Percentiles rank a stretch among this genome's conserved stretches.
These are phyloP conservation scores for Porites divaricata DNA, from an alignment of 92 coral and sea anemone species.

Conservation along the genomic window DNA sequence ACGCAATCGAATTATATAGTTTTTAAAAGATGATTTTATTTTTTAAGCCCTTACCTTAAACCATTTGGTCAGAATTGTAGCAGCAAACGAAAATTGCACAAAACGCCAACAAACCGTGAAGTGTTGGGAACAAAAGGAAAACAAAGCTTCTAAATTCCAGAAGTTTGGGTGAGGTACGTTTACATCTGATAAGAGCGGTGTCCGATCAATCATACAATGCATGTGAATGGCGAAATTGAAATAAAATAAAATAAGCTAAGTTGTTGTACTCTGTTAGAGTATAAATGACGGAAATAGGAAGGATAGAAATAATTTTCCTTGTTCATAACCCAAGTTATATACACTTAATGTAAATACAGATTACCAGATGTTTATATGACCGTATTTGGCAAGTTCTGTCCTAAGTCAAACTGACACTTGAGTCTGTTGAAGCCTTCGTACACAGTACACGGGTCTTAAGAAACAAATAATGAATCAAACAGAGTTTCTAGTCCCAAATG, in stretches of 20 bases:
- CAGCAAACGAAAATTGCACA: background rate
- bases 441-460: background rate
- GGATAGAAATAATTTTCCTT: constrained; percentile 14
- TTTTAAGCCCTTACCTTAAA: background rate
- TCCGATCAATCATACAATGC: constrained; percentile 13
- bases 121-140: background rate
- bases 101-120: constrained; percentile 23
- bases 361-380: constrained; percentile 36
- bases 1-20: background rate
- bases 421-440: constrained; percentile 21
- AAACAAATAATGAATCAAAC: constrained; percentile 23
- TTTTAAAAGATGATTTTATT: no score
- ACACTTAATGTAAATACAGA: constrained; percentile 26
- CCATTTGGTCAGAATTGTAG: background rate
- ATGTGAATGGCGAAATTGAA: constrained; percentile 2
- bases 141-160: constrained; percentile 17
- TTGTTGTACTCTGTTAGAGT: background rate
- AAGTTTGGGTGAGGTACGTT: constrained; percentile 30
- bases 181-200: constrained; percentile 40
- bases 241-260: background rate
- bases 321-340: constrained; percentile 1
- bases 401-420: constrained; percentile 11
- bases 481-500: background rate
- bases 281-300: constrained; percentile 18
- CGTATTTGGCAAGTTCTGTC: constrained; percentile 28